Base-by-base conservation (phyloP, 37 sponge, comb jelly and placozoan genomes). In the Mnemiopsis leidyi region DNA sequence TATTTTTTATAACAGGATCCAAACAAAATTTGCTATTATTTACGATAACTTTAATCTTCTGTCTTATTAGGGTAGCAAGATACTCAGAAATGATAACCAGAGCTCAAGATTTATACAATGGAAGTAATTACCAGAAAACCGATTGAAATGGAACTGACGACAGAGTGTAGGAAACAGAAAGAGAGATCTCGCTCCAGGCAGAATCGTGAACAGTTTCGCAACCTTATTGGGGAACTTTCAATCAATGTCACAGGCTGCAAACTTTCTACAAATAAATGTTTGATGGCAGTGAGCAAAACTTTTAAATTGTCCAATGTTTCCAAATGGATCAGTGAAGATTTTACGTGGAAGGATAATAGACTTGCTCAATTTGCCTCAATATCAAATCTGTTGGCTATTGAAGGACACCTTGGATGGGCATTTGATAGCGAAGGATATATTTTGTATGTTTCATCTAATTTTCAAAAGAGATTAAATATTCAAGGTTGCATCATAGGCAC, bases 371-470 rank as follows among this genome's bases (percentile, higher is more conserved):
- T 79, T 32, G 34, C 37, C 34, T 79, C 82, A 32, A 36, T 79
- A 18, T 18, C 23, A 9, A 79, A 79, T 7, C 21, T 79, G 37
- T 23, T 79, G 34, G 36, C 35, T 35, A 36, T 79, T 1, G 82
- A 79, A 29, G 82, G 82, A 20, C 82, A 79, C 34, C 82, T 79
- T 20, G 82, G 82, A 9, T 79, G 82, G 82, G 82, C 82, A 35
- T 79, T 79, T 35, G 82, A 79, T 31, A 79, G 82, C 21, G 37
- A 79, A 21, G 82, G 82, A 29, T 31, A 79, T 31, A 79, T 79
- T 20, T 36, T 79, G 30, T 79, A 79, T 79, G 82, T 79, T 0
- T 79, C 82, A 18, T 23, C 82, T 16, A 79, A 79, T 31, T 79
- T 79, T 36, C 82, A 79, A 36, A 36, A 32, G 3, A 3, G 82